Percentiles rank a stretch among this genome's conserved stretches.
Evolutionary conservation across 2,797 vertebrate genomes (phyloP).

Genomic region (Acridotheres tristis): DNA sequence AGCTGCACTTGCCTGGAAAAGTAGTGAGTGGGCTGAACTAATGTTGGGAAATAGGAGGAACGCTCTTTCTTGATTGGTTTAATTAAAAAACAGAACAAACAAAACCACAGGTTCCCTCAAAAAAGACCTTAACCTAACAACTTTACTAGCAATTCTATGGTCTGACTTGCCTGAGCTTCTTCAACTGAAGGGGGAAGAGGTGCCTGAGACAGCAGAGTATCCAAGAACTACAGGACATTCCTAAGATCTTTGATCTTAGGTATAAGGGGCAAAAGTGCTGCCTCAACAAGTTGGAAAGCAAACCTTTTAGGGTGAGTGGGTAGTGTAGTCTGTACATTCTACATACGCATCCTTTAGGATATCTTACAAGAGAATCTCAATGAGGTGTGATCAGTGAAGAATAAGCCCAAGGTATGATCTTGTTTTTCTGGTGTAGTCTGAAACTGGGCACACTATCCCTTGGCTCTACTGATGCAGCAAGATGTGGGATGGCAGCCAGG

Average conservation of each 20-base stretch:
- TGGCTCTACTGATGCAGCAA: background rate
- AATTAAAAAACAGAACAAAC: background rate
- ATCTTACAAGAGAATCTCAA: background rate
- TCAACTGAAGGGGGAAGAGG: background rate
- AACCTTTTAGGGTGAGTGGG: background rate
- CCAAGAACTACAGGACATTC: background rate
- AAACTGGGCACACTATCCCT: background rate
- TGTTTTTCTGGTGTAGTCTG: background rate
- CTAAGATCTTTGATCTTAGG: background rate
- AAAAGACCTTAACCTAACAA: background rate
- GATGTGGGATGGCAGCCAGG: background rate
- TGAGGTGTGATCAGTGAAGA: background rate
- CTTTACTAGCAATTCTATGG: background rate
- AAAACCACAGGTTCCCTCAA: too few species aligned
- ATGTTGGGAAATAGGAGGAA: background rate
- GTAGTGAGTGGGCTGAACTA: background rate
- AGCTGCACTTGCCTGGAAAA: background rate
- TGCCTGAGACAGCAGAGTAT: background rate
- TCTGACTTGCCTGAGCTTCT: background rate
- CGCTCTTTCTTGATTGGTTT: background rate
- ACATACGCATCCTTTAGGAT: background rate
- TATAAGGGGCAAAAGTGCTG: background rate
- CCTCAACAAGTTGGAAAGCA: background rate
- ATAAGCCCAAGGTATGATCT: background rate
- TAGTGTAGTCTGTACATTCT: background rate